Conservation (phyloP, 1,140 invertebrate genomes). For the Penaeus indicus region DNA sequence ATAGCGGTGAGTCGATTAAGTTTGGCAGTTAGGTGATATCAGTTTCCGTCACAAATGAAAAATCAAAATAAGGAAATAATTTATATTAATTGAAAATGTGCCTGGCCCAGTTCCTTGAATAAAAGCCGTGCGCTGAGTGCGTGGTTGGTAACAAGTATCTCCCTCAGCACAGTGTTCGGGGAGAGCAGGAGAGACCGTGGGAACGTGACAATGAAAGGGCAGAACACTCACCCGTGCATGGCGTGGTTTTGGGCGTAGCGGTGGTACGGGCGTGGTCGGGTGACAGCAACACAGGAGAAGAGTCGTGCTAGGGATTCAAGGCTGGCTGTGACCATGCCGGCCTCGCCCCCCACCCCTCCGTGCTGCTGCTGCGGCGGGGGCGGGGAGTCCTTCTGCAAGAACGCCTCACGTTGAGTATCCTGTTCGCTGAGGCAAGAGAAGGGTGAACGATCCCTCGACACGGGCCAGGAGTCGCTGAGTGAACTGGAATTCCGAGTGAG, state of each 20-base stretch:
- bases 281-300: conserved; percentile 56
- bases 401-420: conserved; percentile 11
- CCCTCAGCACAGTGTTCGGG: background rate
- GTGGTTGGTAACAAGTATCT: background rate
- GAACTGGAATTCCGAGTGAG: conserved; percentile 33
- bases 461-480: conserved; percentile 35
- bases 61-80: too few relatives aligned
- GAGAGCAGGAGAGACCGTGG: background rate
- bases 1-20: too few relatives aligned
- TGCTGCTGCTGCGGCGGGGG: conserved; percentile 6
- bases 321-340: conserved; percentile 59
- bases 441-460: conserved; percentile 43
- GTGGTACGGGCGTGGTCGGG: conserved; percentile 41
- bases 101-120: too few relatives aligned
- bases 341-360: conserved; percentile 46
- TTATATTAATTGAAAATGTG: too few relatives aligned
- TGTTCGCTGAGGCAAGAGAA: conserved; percentile 32
- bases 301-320: conserved; percentile 54
- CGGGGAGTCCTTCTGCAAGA: background rate
- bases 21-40: too few relatives aligned
- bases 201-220: background rate
- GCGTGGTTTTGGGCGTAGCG: conserved; percentile 42
- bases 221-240: conserved; percentile 60
- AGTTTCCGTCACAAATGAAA: too few relatives aligned
- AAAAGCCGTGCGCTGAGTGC: too few relatives aligned